Percentiles rank a stretch among this genome's conserved stretches.
phyloP scores from a whole-genome alignment of 2,113 vertebrate genomes.

The Rhinoderma darwinii region DNA sequence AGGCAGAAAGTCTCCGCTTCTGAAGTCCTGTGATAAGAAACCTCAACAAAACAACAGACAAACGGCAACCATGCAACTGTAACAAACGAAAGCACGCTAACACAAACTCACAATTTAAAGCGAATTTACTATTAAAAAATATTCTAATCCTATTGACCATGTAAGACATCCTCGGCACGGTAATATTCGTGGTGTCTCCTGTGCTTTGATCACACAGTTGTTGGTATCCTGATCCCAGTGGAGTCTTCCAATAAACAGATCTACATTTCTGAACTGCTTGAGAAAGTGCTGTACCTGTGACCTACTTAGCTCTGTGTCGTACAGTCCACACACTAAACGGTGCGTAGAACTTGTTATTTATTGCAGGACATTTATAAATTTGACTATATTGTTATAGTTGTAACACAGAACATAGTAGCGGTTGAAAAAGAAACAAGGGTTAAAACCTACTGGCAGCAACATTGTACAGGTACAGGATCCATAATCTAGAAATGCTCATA shows the following conservation, averaged over 20 bases:
- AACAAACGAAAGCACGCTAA: conserved; percentile 40
- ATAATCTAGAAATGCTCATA: no score
- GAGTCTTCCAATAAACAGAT: neutral
- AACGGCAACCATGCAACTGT: conserved; percentile 40
- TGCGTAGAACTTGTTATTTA: neutral
- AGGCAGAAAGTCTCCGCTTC: conserved; percentile 49
- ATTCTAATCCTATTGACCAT: conserved; percentile 47
- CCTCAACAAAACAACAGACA: conserved; percentile 52
- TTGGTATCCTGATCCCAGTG: neutral
- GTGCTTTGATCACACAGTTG: neutral
- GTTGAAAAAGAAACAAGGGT: neutral
- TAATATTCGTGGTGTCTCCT: neutral
- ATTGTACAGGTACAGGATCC: neutral
- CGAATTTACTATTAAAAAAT: conserved; percentile 50
- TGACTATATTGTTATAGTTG: neutral
- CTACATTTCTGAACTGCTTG: neutral
- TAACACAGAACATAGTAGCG: neutral
- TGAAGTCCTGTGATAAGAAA: conserved; percentile 52
- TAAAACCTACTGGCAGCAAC: neutral
- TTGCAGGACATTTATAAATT: neutral
- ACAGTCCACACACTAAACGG: neutral
- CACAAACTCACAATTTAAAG: conserved; percentile 45
- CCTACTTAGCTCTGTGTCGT: neutral
- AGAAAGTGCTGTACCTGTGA: neutral
- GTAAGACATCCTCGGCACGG: conserved; percentile 25